Conservation (phyloP, 2,113 vertebrate genomes). For the Gobius niger region DNA sequence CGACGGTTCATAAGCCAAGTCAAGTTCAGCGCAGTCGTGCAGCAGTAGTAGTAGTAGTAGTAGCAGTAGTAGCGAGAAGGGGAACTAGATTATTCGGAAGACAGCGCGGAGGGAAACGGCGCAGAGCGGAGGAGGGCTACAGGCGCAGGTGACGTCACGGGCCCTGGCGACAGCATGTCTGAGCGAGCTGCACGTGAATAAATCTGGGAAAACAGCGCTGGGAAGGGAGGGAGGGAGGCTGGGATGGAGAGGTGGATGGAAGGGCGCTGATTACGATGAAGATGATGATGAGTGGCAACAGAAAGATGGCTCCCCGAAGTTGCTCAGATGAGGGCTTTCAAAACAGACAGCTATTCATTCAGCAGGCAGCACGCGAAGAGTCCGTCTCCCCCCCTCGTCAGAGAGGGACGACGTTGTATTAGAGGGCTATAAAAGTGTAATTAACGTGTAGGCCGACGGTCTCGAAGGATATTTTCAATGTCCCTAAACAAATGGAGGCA, state of each 20-base stretch:
- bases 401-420: too few species aligned
- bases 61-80: slow-evolving; percentile 2
- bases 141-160: slow-evolving; percentile 76
- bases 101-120: slow-evolving; percentile 72
- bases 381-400: too few species aligned
- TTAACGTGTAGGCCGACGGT: not conserved
- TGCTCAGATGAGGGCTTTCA: slow-evolving; percentile 23
- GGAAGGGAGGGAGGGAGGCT: slow-evolving; percentile 4
- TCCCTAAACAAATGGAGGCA: too few species aligned
- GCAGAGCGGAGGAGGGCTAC: slow-evolving; percentile 57
- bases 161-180: slow-evolving; percentile 84
- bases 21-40: slow-evolving; percentile 28
- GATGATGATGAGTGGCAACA: slow-evolving; percentile 29
- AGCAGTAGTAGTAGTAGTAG: too few species aligned
- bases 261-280: slow-evolving; percentile 15
- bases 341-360: slow-evolving; percentile 29
- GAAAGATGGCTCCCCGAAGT: slow-evolving; percentile 28
- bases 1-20: not conserved
- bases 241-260: not conserved
- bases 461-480: too few species aligned
- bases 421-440: slow-evolving; percentile 9
- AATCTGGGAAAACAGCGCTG: slow-evolving; percentile 77
- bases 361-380: slow-evolving; percentile 28
- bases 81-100: slow-evolving; percentile 73
- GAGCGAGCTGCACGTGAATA: slow-evolving; percentile 80